A percentile compares a stretch with the other conserved stretches of the same genome.
Conservation (phyloP, 2,113 vertebrate genomes). For the Ciconia boyciana region DNA sequence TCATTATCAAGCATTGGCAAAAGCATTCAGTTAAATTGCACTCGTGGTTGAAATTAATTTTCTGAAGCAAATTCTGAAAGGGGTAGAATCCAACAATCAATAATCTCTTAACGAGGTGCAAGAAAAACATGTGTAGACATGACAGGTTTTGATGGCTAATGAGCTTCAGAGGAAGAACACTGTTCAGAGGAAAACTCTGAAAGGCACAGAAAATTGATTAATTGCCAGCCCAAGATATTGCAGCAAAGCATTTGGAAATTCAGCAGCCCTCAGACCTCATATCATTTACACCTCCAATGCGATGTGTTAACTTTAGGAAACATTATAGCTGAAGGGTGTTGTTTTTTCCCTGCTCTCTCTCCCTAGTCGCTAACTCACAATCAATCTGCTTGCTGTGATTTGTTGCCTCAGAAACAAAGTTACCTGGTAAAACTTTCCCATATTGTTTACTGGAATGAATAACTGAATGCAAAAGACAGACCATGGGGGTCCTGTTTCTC, state of each 20-base stretch:
- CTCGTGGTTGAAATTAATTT: conserved; percentile 46
- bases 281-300: conserved; percentile 20
- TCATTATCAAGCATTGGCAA: conserved; percentile 13
- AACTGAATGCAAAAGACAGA: neutral
- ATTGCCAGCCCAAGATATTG: conserved; percentile 45
- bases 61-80: conserved; percentile 55
- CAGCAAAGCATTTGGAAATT: conserved; percentile 37
- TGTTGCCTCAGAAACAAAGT: conserved; percentile 16
- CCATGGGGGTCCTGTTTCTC: neutral
- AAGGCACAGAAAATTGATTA: conserved; percentile 61
- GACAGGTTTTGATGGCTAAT: conserved; percentile 59
- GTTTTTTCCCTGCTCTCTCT: neutral
- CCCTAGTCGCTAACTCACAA: fast-evolving
- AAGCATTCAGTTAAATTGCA: conserved; percentile 26
- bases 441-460: neutral
- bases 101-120: conserved; percentile 61
- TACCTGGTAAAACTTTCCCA: conserved; percentile 20
- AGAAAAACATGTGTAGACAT: conserved; percentile 63
- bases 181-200: conserved; percentile 54
- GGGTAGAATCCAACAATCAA: conserved; percentile 51
- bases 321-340: conserved; percentile 30
- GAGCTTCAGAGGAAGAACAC: conserved; percentile 46
- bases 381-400: conserved; percentile 31
- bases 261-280: conserved; percentile 15
- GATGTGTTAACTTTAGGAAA: conserved; percentile 23